Conservation (phyloP, 2,888 invertebrate species). For the Heterodera filipjevi region DNA sequence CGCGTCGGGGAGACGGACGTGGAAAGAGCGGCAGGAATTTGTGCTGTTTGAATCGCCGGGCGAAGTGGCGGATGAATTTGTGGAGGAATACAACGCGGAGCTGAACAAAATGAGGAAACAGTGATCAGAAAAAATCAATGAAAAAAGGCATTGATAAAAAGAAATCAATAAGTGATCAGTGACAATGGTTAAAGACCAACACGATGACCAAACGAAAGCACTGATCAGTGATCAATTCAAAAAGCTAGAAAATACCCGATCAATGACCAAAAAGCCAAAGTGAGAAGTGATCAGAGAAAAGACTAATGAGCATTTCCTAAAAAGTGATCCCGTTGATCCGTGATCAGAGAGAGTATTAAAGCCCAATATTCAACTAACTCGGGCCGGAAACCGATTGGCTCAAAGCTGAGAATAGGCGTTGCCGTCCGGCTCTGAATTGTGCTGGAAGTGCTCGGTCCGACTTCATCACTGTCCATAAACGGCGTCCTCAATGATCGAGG, state of each 20-base stretch:
- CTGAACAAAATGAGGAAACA: background rate
- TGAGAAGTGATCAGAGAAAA: no score
- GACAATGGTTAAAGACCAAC: background rate
- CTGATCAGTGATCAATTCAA: background rate
- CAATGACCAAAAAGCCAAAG: background rate
- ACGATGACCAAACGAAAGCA: background rate
- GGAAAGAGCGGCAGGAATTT: conserved; percentile 12
- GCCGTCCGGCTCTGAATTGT: background rate
- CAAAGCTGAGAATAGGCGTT: background rate
- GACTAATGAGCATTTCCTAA: no score
- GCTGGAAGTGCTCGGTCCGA: background rate
- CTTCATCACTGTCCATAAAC: background rate
- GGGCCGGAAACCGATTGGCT: background rate
- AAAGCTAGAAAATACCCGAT: background rate
- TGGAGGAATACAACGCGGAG: background rate
- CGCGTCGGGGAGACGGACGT: conserved; percentile 13
- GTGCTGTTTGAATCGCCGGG: conserved; percentile 20
- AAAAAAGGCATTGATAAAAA: background rate
- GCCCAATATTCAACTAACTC: background rate
- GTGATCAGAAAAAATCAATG: background rate
- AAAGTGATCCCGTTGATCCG: no score
- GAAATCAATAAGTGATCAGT: no score
- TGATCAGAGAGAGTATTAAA: background rate
- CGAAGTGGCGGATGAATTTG: conserved; percentile 13
- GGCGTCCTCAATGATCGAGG: background rate